These are phyloP conservation scores for Huso huso DNA, from an alignment of 2,797 vertebrate species.

Conservation along the genomic window DNA sequence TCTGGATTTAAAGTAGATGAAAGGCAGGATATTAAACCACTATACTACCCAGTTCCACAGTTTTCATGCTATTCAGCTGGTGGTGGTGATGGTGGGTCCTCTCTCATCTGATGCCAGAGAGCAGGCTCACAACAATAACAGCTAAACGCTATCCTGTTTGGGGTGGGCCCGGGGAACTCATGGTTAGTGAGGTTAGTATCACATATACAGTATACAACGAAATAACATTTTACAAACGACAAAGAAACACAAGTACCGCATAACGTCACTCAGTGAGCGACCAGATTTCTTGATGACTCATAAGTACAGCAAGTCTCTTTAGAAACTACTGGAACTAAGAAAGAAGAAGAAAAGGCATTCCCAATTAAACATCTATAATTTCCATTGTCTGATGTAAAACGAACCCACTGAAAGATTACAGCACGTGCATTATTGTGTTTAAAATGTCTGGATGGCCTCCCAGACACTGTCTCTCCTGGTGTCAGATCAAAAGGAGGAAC, in stretches of 20 bases:
- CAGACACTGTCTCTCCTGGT: not conserved
- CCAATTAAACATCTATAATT: not conserved
- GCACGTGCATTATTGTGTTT: constrained; percentile 3
- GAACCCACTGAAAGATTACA: constrained; percentile 10
- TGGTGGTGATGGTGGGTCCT: constrained; percentile 21
- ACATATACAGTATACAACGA: constrained; percentile 5
- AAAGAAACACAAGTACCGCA: not conserved
- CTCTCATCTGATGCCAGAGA: constrained; percentile 6
- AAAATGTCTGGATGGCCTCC: constrained; percentile 7
- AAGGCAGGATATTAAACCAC: constrained; percentile 25
- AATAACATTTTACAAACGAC: not conserved
- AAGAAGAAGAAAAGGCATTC: too few species aligned
- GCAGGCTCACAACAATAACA: constrained; percentile 4
- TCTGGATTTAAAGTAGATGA: constrained; percentile 19
- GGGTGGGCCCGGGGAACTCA: constrained; percentile 1
- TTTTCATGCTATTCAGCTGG: constrained; percentile 25
- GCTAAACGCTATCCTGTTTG: constrained; percentile 10
- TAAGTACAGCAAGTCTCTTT: too few species aligned
- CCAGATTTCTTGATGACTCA: not conserved
- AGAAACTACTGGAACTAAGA: too few species aligned
- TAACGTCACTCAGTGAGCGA: not conserved
- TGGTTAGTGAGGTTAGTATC: not conserved
- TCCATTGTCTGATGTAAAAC: not conserved
- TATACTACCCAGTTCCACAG: constrained; percentile 17
- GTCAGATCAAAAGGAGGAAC: not conserved